A percentile compares a stretch with the other conserved stretches of the same genome.
These are phyloP conservation scores for Zophobas atratus DNA, from an alignment of 1,140 invertebrate species.

Conservation along the genomic window DNA sequence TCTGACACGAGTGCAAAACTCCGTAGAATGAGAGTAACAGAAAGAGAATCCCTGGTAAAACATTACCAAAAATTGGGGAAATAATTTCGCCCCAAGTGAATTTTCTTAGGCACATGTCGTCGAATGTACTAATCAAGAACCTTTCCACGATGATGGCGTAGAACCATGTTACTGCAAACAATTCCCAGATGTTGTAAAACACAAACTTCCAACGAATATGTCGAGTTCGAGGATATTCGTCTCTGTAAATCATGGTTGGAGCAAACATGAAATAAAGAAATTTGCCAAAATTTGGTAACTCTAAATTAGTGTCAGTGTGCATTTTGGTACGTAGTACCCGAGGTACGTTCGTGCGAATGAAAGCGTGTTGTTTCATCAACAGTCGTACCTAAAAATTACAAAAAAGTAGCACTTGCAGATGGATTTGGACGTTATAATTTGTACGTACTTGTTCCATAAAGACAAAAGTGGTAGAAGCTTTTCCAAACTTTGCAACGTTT, in stretches of 20 bases:
- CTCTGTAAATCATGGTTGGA: slow-evolving; percentile 90
- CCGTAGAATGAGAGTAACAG: slow-evolving; percentile 88
- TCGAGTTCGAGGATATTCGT: slow-evolving; percentile 83
- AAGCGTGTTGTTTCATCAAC: slow-evolving; percentile 90
- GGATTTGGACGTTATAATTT: too few relatives aligned
- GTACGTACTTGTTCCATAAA: slow-evolving; percentile 57
- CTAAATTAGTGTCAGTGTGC: slow-evolving; percentile 63
- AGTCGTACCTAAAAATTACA: slow-evolving; percentile 76
- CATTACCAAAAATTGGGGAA: slow-evolving; percentile 75
- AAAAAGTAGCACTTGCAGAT: neutral
- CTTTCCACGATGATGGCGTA: slow-evolving; percentile 85
- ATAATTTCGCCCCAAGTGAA: slow-evolving; percentile 53
- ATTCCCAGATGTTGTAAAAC: slow-evolving; percentile 79
- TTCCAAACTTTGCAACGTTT: slow-evolving; percentile 68
- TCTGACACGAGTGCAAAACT: slow-evolving; percentile 90
- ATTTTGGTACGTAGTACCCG: slow-evolving; percentile 68
- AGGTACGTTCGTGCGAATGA: slow-evolving; percentile 79
- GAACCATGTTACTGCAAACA: slow-evolving; percentile 83
- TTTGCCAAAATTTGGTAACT: slow-evolving; percentile 80
- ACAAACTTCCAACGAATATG: slow-evolving; percentile 83
- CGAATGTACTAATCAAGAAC: slow-evolving; percentile 81
- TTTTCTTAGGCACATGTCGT: slow-evolving; percentile 75
- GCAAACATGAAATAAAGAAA: slow-evolving; percentile 91
- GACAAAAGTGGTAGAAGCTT: slow-evolving; percentile 66
- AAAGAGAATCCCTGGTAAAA: slow-evolving; percentile 82